phyloP scores from a whole-genome alignment of 2,888 invertebrate genomes.

The Phania funesta region DNA sequence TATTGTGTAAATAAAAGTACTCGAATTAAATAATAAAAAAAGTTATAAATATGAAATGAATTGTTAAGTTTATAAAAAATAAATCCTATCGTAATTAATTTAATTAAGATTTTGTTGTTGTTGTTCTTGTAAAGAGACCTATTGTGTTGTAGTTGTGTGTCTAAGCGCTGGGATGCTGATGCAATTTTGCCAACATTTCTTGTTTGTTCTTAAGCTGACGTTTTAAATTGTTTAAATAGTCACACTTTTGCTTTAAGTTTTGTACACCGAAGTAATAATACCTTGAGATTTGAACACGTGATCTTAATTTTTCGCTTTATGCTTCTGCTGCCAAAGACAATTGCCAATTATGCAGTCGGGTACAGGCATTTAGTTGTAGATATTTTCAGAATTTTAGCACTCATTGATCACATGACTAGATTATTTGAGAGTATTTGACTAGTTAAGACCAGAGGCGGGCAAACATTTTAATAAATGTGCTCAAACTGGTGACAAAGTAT shows the following conservation, averaged over 20 bases:
- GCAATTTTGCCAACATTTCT: constrained; percentile 21
- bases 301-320: constrained; percentile 42
- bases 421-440: constrained; percentile 19
- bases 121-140: not conserved
- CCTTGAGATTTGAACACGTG: constrained; percentile 55
- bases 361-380: constrained; percentile 36
- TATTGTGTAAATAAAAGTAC: not conserved
- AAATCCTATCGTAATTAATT: constrained; percentile 14
- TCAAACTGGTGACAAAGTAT: too few species aligned
- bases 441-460: constrained; percentile 10
- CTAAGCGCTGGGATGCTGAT: constrained; percentile 2
- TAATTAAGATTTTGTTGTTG: not conserved
- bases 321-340: constrained; percentile 15
- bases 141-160: not conserved
- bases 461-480: not conserved
- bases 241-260: constrained; percentile 3
- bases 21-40: constrained; percentile 8
- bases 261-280: not conserved
- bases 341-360: constrained; percentile 49
- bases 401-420: constrained; percentile 53
- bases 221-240: constrained; percentile 45
- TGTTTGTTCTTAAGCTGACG: constrained; percentile 18
- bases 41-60: not conserved
- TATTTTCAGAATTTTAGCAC: constrained; percentile 17
- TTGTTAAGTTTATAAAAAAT: not conserved